Evolutionary conservation across 2,113 vertebrate species (phyloP), one percentile per base, ranked within the genome.

Genomic region (Agapornis roseicollis): DNA sequence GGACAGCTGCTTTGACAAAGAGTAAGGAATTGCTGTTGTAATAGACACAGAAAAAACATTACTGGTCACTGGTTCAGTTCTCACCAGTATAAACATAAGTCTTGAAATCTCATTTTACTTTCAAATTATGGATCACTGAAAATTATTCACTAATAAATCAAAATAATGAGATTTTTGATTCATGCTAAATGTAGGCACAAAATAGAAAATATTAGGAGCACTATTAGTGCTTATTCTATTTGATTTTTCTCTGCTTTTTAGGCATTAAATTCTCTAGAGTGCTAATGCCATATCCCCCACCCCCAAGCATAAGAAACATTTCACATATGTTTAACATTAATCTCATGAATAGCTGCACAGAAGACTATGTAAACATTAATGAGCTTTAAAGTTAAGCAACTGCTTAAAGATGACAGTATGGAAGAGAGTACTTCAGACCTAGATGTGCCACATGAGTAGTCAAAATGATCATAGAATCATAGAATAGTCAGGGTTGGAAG

Each of bases 71-170:
- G 27, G 46, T 46, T 86, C 41, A 12, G 25, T 25, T 46, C 37
- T 77, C 63, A 73, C 7, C 9, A 88, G 37, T 12, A 84, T 19
- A 88, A 68, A 55, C 25, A 6, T 4, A 73, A 93, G 17, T 19
- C 71, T 80, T 65, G 41, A 85, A 55, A 85, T 41, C 28, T 22
- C 29, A 79, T 63, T 80, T 50, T 70, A 39, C 29, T 79, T 97
- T 69, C 37, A 86, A 96, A 88, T 93, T 71, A 85, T 39, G n/a
- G 60, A 85, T 66, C 29, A 39, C 13, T 60, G 28, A 85, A 66
- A 94, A 85, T 8, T 82, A 90, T 73, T 77, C 53, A 94, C 55
- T 85, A 91, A 63, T 27, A 69, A 72, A 89, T 18, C 37, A 60
- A 89, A 52, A 42, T 72, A 69, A 93, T 58, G 23, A 50, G 5